Base-by-base conservation (phyloP, 2,888 invertebrate genomes). In the Cenopis cana region DNA sequence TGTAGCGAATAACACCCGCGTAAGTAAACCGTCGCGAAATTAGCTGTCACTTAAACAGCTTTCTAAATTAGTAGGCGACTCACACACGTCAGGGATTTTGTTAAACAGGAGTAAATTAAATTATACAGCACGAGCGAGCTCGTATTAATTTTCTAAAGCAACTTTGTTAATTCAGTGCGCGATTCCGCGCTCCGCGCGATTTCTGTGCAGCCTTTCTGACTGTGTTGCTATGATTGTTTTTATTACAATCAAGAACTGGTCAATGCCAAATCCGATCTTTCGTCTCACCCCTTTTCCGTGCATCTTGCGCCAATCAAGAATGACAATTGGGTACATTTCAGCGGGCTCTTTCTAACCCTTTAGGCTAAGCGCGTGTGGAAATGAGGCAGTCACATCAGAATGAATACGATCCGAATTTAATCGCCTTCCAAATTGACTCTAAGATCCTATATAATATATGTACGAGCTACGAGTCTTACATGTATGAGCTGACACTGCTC, bases 61-160 rank as follows among this genome's bases (percentile, higher is more conserved):
- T 73, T 70, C 70, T 74, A 75, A 77, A 76, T 77, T 77, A 77
- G 75, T 68, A 75, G 74, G 73, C 76, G 70, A 74, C 68, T 73
- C 75, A 54, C 75, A 73, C 73, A 74, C 75, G 74, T 77, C 72
- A 60, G 73, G 69, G 75, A 73, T 70, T 74, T 72, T 66, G 73
- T 77, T 77, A 75, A 78, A 77, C 77, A 77, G 62, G 74, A 74
- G 73, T 67, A 77, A 74, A 80, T 79, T 78, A 78, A 79, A 79
- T 79, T 79, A 76, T 77, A 78, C 74, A 69, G 75, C 71, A 74
- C 75, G 73, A 73, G 74, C 75, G 76, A 74, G 78, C 76, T 78
- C 74, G 76, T 79, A 80, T 79, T 79, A 78, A 82, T 81, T 80
- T 79, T 76, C 74, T 73, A 74, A 77, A 79, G 76, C 72, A 80